A percentile compares a stretch with the other conserved stretches of the same genome.
These are phyloP conservation scores for Heliconius ismenius DNA, from an alignment of 2,888 invertebrate genomes.

Conservation along the genomic window DNA sequence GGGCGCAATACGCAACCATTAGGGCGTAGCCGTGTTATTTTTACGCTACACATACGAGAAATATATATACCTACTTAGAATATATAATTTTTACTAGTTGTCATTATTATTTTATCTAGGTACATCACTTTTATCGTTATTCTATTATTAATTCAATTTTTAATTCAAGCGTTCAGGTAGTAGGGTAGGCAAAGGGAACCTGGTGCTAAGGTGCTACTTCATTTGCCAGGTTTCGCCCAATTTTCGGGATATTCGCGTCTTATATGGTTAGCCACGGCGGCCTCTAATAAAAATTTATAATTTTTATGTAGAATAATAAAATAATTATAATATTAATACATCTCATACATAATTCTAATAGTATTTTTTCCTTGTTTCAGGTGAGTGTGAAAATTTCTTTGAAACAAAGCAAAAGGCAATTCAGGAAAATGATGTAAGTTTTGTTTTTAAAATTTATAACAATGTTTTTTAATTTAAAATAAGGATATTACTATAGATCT, in stretches of 20 bases:
- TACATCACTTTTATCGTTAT: too few relatives aligned
- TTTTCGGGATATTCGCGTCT: too few relatives aligned
- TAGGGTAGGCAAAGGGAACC: too few relatives aligned
- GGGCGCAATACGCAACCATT: slow-evolving; percentile 9
- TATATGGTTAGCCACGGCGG: too few relatives aligned
- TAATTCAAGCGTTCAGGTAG: too few relatives aligned
- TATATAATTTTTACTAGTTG: not conserved
- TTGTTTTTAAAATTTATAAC: too few relatives aligned
- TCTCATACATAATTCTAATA: not conserved
- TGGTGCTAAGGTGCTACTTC: too few relatives aligned
- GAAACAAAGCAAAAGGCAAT: slow-evolving; percentile 53
- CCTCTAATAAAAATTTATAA: too few relatives aligned
- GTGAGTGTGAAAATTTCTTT: slow-evolving; percentile 67
- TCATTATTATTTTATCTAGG: too few relatives aligned
- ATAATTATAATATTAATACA: not conserved
- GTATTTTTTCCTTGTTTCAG: slow-evolving; percentile 57
- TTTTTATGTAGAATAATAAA: too few relatives aligned
- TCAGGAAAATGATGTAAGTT: slow-evolving; percentile 43
- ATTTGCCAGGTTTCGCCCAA: too few relatives aligned
- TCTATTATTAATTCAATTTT: too few relatives aligned
- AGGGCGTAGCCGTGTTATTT: slow-evolving; percentile 18
- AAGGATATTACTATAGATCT: not conserved
- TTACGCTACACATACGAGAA: not conserved
- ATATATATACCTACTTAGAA: not conserved
- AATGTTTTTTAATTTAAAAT: not conserved